These are phyloP conservation scores for Deilephila porcellus DNA, from an alignment of 2,888 invertebrate genomes.

Conservation along the genomic window DNA sequence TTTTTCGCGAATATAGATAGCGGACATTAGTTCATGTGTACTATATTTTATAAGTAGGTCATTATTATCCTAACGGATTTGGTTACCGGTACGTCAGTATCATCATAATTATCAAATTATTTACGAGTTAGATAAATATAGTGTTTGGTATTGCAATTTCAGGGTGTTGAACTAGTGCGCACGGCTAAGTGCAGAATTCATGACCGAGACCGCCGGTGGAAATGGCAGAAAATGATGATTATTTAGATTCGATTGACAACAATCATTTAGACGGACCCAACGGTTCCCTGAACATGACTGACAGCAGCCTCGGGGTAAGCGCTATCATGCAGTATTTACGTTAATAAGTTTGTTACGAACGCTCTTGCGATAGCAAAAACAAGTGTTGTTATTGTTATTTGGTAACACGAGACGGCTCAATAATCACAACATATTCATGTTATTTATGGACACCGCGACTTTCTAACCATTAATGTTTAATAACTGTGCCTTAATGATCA, in stretches of 20 bases:
- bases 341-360: neutral
- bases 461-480: slow-evolving; percentile 13
- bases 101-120: slow-evolving; percentile 54
- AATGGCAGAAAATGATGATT: slow-evolving; percentile 83
- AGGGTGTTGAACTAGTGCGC: slow-evolving; percentile 56
- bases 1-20: slow-evolving; percentile 46
- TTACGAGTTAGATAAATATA: slow-evolving; percentile 38
- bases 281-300: slow-evolving; percentile 83
- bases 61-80: slow-evolving; percentile 64
- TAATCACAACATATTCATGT: neutral
- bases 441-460: neutral
- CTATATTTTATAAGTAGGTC: slow-evolving; percentile 73
- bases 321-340: slow-evolving; percentile 12
- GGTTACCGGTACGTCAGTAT: slow-evolving; percentile 82
- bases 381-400: slow-evolving; percentile 20
- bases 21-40: slow-evolving; percentile 38
- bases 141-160: slow-evolving; percentile 46
- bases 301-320: slow-evolving; percentile 80
- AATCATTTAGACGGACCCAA: slow-evolving; percentile 86
- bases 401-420: neutral
- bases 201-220: slow-evolving; percentile 62
- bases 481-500: neutral
- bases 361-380: neutral
- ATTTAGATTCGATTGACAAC: slow-evolving; percentile 81
- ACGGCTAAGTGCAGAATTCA: slow-evolving; percentile 54